Percentiles rank a stretch among this genome's conserved stretches.
Conservation (phyloP, 2,797 vertebrate genomes). For the Semaprochilodus insignis region DNA sequence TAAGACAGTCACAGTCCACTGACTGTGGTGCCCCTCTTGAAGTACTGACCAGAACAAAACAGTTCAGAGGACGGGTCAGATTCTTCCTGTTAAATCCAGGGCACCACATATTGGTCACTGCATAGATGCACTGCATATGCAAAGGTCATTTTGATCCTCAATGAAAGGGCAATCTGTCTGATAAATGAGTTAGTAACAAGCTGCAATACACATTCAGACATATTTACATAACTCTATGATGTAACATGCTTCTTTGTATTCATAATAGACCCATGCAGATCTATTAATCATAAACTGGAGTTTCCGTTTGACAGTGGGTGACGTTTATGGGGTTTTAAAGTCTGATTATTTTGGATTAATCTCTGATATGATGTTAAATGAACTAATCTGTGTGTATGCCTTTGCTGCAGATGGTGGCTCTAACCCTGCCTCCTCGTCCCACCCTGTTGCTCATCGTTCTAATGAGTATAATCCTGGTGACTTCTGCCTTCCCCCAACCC, state of each 20-base stretch:
- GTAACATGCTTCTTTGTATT: background rate
- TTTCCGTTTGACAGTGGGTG: background rate
- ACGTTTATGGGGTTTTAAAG: background rate
- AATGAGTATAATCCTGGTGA: conserved; percentile 66
- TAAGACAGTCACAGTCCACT: no score
- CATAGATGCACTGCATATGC: background rate
- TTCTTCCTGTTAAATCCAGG: background rate
- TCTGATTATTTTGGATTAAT: background rate
- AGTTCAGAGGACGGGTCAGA: background rate
- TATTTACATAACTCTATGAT: background rate
- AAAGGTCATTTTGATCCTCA: background rate
- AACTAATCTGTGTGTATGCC: background rate
- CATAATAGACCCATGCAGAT: background rate
- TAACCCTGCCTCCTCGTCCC: conserved; percentile 46
- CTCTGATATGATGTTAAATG: no score
- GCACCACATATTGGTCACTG: no score
- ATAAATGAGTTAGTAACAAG: background rate
- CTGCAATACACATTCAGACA: background rate
- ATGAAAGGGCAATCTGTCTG: background rate
- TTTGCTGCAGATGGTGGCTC: conserved; percentile 65
- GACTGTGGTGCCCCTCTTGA: no score
- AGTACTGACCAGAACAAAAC: no score
- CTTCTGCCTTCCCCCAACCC: conserved; percentile 72
- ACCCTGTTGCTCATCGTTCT: conserved; percentile 68
- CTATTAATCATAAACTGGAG: background rate